phyloP scores from a whole-genome alignment of 2,113 vertebrate species.

The Irena cyanogastra region DNA sequence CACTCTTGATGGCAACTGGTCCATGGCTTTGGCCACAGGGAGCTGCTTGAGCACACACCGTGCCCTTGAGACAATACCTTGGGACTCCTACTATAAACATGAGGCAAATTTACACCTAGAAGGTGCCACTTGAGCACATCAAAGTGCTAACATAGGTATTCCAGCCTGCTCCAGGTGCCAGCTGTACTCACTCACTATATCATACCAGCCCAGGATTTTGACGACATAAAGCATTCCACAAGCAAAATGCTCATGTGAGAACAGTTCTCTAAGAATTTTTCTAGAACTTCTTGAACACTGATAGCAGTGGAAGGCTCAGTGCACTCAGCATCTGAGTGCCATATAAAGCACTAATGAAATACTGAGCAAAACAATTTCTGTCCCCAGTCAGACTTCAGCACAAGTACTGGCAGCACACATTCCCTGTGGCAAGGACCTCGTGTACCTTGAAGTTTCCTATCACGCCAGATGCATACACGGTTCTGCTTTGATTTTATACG shows the following conservation, averaged over 20 bases:
- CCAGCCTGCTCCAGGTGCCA: neutral
- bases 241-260: neutral
- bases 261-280: neutral
- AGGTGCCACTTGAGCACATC: neutral
- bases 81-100: neutral
- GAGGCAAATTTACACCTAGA: neutral
- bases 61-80: neutral
- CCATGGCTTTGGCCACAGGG: accelerated
- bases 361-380: neutral
- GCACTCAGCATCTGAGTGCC: neutral
- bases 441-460: neutral
- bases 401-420: neutral
- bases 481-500: neutral
- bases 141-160: neutral
- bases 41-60: accelerated
- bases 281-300: neutral
- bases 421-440: neutral
- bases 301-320: neutral
- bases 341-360: neutral
- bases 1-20: accelerated
- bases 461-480: neutral
- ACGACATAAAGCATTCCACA: neutral
- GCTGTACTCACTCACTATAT: neutral
- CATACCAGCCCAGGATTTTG: neutral
- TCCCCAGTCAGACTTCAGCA: neutral